Evolutionary conservation across 2,113 vertebrate genomes (phyloP).

Genomic region (Prietella phreatophila): DNA sequence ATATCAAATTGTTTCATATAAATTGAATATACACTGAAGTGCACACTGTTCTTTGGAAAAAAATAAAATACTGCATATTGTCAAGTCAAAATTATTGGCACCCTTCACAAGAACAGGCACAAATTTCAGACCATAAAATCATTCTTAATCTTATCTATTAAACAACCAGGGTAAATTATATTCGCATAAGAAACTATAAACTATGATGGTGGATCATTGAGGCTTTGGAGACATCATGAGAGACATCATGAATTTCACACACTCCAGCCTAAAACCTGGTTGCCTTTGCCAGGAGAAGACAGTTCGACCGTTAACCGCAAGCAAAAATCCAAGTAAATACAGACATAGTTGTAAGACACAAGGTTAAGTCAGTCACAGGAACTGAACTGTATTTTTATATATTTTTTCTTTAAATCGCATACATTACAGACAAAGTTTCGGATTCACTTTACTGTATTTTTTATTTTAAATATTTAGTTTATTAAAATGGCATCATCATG

Average conservation of each 20-base stretch:
- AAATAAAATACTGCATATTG: not conserved
- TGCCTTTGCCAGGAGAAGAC: not conserved
- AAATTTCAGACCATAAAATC: not conserved
- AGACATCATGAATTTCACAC: not conserved
- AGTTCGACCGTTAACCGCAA: not conserved
- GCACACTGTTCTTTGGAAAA: not conserved
- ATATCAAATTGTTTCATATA: not conserved
- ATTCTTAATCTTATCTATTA: not conserved
- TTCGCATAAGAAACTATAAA: not conserved
- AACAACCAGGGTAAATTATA: not conserved
- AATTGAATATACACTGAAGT: not conserved
- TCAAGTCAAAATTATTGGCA: not conserved
- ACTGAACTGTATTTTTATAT: not conserved
- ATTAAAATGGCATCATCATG: not conserved
- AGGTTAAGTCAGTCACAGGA: not conserved
- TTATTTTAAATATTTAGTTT: not conserved
- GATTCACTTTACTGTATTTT: not conserved
- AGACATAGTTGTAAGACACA: not conserved
- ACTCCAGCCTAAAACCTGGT: not conserved
- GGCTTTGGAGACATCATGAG: not conserved
- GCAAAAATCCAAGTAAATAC: not conserved
- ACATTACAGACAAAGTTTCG: not conserved
- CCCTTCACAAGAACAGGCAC: not conserved
- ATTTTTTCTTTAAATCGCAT: not conserved
- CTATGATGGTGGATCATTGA: not conserved